Evolutionary conservation across 2,888 invertebrate species (phyloP).

Genomic region (Acanthacorydalis orientalis): DNA sequence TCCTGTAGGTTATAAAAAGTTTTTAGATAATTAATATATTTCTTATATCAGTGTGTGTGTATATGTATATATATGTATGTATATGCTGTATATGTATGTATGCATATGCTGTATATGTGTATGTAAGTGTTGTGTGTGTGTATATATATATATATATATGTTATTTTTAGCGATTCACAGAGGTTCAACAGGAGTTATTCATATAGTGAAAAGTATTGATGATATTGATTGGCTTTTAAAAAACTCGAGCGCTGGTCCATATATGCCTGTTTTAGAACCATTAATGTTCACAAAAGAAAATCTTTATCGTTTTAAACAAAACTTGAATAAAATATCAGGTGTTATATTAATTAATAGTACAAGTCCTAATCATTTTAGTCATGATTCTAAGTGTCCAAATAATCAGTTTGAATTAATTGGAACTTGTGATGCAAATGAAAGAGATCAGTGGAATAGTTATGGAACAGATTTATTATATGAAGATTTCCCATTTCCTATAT

Average conservation of each 20-base stretch:
- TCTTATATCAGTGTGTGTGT: conserved; percentile 2
- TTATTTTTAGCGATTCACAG: conserved; percentile 50
- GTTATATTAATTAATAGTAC: conserved; percentile 34
- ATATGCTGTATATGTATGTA: too few relatives aligned
- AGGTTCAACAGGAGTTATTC: conserved; percentile 75
- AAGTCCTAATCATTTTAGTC: conserved; percentile 28
- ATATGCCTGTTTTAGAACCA: conserved; percentile 56
- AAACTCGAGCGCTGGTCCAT: conserved; percentile 61
- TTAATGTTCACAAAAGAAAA: conserved; percentile 40
- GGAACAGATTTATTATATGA: conserved; percentile 61
- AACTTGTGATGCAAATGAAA: conserved; percentile 17
- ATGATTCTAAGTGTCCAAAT: conserved; percentile 74
- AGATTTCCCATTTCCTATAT: conserved; percentile 80
- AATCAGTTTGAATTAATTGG: conserved; percentile 38
- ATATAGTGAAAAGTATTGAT: conserved; percentile 42
- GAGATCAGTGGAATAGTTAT: conserved; percentile 54
- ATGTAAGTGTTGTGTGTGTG: too few relatives aligned
- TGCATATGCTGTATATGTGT: too few relatives aligned
- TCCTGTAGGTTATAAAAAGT: conserved; percentile 51
- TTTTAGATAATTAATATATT: conserved; percentile 1
- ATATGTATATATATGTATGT: too few relatives aligned
- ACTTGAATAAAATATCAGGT: conserved; percentile 42
- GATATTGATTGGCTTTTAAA: conserved; percentile 59
- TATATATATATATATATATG: too few relatives aligned
- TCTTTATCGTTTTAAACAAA: conserved; percentile 33